A percentile compares a stretch with the other conserved stretches of the same genome.
phyloP scores from a whole-genome alignment of 2,797 vertebrate species.

The Vespertilio murinus region DNA sequence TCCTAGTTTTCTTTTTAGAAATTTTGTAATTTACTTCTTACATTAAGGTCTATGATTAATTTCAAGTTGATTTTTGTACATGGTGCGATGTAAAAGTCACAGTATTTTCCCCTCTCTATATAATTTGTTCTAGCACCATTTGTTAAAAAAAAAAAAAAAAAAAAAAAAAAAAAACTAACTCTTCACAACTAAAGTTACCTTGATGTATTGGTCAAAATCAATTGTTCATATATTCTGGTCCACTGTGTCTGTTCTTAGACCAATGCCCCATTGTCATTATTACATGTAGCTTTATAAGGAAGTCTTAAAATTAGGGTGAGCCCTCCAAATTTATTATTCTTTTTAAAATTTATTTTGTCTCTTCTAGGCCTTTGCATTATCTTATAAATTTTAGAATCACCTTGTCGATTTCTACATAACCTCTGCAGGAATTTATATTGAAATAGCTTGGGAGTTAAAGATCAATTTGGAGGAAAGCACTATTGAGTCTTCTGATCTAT shows the following conservation, averaged over 20 bases:
- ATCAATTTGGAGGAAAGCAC: not conserved
- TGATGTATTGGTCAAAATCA: not conserved
- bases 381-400: not conserved
- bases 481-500: not conserved
- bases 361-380: not conserved
- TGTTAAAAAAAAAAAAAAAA: not conserved
- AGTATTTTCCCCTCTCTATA: not conserved
- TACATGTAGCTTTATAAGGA: not conserved
- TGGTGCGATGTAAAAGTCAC: not conserved
- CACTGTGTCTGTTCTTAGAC: not conserved
- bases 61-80: not conserved
- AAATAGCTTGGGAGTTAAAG: not conserved
- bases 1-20: not conserved
- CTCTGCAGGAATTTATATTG: not conserved
- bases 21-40: not conserved
- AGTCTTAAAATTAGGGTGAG: not conserved
- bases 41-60: not conserved
- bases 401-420: not conserved
- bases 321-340: not conserved
- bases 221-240: not conserved
- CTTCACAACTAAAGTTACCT: not conserved
- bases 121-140: not conserved
- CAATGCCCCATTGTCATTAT: not conserved
- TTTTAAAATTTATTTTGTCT: not conserved
- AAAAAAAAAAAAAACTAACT: not conserved